Evolutionary conservation across 2,113 vertebrate species (phyloP), one percentile per base, ranked within the genome.

Genomic region (Oriolus oriolus): DNA sequence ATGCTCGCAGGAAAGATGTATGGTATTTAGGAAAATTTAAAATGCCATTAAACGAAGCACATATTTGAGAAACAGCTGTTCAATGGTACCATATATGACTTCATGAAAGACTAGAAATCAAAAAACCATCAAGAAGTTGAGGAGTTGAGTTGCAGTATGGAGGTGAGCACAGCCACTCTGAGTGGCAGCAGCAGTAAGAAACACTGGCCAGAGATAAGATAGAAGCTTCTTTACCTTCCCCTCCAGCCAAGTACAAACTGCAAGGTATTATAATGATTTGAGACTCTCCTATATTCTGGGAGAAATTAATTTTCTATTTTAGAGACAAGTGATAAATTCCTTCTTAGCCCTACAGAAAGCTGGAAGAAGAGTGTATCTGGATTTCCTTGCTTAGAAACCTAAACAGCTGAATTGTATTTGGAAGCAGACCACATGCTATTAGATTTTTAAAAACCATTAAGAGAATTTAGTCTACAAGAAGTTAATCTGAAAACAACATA

Each of bases 1-100:
- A 99, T 0, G 99, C 99, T 86, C 98, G 98, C 91, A 99, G 94
- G 96, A 99, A 99, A 15, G 99, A 99, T 41, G 98, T 99, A 54
- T 4, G 20, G 15, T 5, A 71, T 98, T 97, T 97, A 99, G 98
- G 98, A 97, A 63, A 96, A 91, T 35, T 44, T 54, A 8, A 79
- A 54, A 54, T 3, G 17, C 23, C 56, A 50, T 16, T 7, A 87
- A 84, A 74, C 6, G 13, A 84, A 60, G 47, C 33, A 82, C 4
- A 53, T 5, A 68, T 50, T 47, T 23, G 44, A 85, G 84, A 50
- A 35, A 7, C 16, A 74, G 33, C 7, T 80, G 42, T 7, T 66
- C 18, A 41, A 30, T 23, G 13, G 33, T 30, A 54, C 17, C 19
- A 31, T 7, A 18, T 4, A 42, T 1, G 11, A 70, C 17, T 37